Conservation (phyloP, 2,113 vertebrate genomes). For the Equus quagga region DNA sequence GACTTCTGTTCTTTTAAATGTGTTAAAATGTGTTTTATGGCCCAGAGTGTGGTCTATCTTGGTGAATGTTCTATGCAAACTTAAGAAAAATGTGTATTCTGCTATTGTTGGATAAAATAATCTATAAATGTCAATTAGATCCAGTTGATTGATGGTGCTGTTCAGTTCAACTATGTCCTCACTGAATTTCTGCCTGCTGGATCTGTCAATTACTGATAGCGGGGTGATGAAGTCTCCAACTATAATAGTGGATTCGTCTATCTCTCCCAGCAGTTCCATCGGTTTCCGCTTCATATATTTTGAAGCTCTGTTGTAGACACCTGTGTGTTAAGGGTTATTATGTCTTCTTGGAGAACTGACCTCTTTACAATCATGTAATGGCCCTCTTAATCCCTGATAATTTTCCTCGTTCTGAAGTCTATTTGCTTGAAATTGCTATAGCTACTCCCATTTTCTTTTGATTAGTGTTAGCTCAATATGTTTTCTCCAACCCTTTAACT, state of each 20-base stretch:
- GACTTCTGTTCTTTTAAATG: conserved; percentile 22
- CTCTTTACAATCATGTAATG: neutral
- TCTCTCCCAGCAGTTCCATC: neutral
- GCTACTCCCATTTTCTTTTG: neutral
- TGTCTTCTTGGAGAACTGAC: neutral
- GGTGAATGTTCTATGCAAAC: neutral
- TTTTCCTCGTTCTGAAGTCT: neutral
- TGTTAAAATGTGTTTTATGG: neutral
- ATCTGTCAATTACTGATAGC: neutral
- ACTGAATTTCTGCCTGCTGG: neutral
- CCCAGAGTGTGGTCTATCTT: neutral
- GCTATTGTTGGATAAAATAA: neutral
- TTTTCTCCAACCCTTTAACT: neutral
- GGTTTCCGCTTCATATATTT: neutral
- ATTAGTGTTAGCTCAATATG: neutral
- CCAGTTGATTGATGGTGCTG: neutral
- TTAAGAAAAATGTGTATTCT: neutral
- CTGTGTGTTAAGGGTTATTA: neutral
- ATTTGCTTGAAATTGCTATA: neutral
- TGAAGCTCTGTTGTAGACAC: neutral
- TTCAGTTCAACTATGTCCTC: neutral
- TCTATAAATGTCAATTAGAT: conserved; percentile 30
- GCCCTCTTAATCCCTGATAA: neutral
- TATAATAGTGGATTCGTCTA: neutral
- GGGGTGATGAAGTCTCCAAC: neutral